These are phyloP conservation scores for Homarus americanus DNA, from an alignment of 1,140 invertebrate species.

Conservation along the genomic window DNA sequence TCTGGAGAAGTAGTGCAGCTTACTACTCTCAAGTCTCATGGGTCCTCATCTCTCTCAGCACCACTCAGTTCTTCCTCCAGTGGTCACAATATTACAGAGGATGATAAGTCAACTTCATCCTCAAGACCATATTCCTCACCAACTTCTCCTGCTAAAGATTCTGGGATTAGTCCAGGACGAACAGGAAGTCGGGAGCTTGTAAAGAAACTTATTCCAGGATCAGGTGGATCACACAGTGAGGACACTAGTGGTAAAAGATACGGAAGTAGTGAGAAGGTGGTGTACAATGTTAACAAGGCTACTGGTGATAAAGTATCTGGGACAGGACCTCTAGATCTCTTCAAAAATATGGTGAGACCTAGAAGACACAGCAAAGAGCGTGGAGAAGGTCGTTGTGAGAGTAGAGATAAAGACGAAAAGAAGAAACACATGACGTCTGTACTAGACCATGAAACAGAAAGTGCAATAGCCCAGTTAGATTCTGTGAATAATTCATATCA, in stretches of 20 bases:
- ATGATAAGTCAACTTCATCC: conserved; percentile 63
- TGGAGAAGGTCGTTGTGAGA: conserved; percentile 55
- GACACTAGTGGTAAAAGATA: conserved; percentile 58
- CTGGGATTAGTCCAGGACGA: conserved; percentile 44
- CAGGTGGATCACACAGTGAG: conserved; percentile 53
- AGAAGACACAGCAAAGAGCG: conserved; percentile 73
- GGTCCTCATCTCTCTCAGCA: conserved; percentile 58
- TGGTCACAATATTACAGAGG: conserved; percentile 67
- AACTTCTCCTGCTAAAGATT: conserved; percentile 64
- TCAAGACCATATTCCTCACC: conserved; percentile 61
- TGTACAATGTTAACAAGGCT: conserved; percentile 72
- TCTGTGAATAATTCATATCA: conserved; percentile 71
- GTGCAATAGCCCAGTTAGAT: conserved; percentile 72
- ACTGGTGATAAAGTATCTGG: conserved; percentile 68
- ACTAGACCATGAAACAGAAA: conserved; percentile 72
- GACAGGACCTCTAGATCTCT: conserved; percentile 64
- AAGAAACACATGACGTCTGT: conserved; percentile 47
- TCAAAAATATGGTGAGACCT: conserved; percentile 73
- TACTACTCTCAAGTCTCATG: conserved; percentile 73
- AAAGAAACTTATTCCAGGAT: conserved; percentile 69
- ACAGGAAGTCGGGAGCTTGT: conserved; percentile 60
- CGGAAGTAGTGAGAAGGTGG: conserved; percentile 73
- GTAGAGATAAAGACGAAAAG: conserved; percentile 70
- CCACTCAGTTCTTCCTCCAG: conserved; percentile 64
- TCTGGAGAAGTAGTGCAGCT: conserved; percentile 71